These are phyloP conservation scores for Odobenus rosmarus DNA, from an alignment of 2,113 vertebrate genomes.

Conservation along the genomic window DNA sequence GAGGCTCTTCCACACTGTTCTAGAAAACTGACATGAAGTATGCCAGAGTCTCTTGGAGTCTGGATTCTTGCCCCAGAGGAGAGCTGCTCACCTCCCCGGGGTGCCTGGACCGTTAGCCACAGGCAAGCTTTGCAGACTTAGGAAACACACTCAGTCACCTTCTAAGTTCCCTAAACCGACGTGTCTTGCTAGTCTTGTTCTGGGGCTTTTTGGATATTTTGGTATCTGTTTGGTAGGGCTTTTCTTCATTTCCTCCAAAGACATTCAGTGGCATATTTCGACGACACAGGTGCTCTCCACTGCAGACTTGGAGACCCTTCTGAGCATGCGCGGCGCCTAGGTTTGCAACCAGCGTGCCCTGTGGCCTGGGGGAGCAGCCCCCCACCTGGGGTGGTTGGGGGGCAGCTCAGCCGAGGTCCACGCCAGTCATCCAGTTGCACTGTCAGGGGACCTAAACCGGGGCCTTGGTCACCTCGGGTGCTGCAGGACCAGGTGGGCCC, in stretches of 20 bases:
- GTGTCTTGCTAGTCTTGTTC: background rate
- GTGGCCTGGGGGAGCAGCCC: background rate
- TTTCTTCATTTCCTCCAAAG: background rate
- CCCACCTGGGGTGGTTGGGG: accelerated
- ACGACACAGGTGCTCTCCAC: accelerated
- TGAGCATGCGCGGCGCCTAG: accelerated
- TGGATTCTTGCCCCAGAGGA: background rate
- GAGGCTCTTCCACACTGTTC: background rate
- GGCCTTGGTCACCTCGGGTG: background rate
- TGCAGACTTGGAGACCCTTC: accelerated
- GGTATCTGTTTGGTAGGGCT: too few species aligned
- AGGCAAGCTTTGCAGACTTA: background rate
- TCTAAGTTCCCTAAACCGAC: background rate
- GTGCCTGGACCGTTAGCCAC: background rate
- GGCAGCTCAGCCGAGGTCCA: accelerated
- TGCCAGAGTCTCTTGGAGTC: background rate
- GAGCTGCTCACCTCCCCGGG: accelerated
- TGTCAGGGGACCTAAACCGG: accelerated
- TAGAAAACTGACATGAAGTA: background rate
- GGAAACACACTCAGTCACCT: background rate
- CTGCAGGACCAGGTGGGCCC: background rate
- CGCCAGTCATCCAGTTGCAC: background rate
- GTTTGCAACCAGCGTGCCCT: accelerated
- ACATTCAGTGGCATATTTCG: background rate
- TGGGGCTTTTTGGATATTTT: background rate